Conservation (phyloP, 2,797 vertebrate genomes). For the Ptychadena robeensis region DNA sequence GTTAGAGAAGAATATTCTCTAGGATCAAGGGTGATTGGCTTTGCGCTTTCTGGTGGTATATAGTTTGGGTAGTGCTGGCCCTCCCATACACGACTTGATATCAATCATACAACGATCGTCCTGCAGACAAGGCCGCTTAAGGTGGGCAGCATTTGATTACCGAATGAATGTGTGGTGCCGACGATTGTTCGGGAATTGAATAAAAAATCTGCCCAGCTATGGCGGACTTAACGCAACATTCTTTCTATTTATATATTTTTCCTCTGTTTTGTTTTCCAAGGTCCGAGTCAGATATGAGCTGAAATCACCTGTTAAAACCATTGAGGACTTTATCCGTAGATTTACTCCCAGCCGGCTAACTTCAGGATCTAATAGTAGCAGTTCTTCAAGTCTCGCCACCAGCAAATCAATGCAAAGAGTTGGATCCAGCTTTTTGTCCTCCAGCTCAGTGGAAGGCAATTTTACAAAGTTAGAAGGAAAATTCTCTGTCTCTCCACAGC, state of each 20-base stretch:
- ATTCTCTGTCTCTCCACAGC: slow-evolving; percentile 50
- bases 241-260: not conserved
- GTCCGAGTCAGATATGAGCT: slow-evolving; percentile 87
- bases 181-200: too few species aligned
- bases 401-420: slow-evolving; percentile 80
- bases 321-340: slow-evolving; percentile 93
- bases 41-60: too few species aligned
- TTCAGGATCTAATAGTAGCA: slow-evolving; percentile 88
- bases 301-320: slow-evolving; percentile 95
- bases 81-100: too few species aligned
- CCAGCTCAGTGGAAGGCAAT: slow-evolving; percentile 79
- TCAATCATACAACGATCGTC: too few species aligned
- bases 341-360: slow-evolving; percentile 93
- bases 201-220: too few species aligned
- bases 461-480: slow-evolving; percentile 85
- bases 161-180: too few species aligned
- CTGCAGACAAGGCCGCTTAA: too few species aligned
- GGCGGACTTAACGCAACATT: too few species aligned
- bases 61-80: too few species aligned
- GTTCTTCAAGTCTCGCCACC: slow-evolving; percentile 82
- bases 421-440: slow-evolving; percentile 79
- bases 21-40: too few species aligned
- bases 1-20: too few species aligned
- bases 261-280: slow-evolving; percentile 69
- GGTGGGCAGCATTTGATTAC: too few species aligned